Evolutionary conservation across 2,797 vertebrate species (phyloP).

Genomic region (Aselliscus stoliczkanus): DNA sequence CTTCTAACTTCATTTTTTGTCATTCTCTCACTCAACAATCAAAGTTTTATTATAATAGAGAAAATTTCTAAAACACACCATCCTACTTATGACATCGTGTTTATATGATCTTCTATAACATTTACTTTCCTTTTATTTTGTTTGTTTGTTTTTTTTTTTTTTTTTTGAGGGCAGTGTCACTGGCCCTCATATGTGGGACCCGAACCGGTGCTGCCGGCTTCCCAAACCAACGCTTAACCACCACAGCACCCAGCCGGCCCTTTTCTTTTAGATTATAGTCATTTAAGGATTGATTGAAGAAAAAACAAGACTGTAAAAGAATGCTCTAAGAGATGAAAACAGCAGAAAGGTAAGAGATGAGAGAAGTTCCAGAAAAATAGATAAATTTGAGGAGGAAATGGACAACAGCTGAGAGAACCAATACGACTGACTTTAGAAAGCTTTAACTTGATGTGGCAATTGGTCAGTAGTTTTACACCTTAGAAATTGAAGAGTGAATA

Average conservation of each 20-base stretch:
- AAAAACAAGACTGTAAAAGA: background rate
- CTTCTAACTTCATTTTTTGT: background rate
- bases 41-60: background rate
- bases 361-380: background rate
- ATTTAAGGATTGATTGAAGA: background rate
- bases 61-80: background rate
- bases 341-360: background rate
- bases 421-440: background rate
- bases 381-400: background rate
- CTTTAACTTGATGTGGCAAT: background rate
- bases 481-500: background rate
- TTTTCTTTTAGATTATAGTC: background rate
- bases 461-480: background rate
- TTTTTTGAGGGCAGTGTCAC: too few relatives aligned
- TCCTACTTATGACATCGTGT: background rate
- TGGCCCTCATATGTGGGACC: too few relatives aligned
- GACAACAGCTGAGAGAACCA: background rate
- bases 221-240: too few relatives aligned
- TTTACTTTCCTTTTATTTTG: conserved; percentile 25
- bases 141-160: too few relatives aligned
- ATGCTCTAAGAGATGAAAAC: background rate
- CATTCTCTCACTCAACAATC: background rate
- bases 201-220: too few relatives aligned
- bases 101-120: background rate
- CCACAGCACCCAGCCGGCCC: too few relatives aligned